These are phyloP conservation scores for Catotricha subobsoleta DNA, from an alignment of 2,888 invertebrate genomes.

Conservation along the genomic window DNA sequence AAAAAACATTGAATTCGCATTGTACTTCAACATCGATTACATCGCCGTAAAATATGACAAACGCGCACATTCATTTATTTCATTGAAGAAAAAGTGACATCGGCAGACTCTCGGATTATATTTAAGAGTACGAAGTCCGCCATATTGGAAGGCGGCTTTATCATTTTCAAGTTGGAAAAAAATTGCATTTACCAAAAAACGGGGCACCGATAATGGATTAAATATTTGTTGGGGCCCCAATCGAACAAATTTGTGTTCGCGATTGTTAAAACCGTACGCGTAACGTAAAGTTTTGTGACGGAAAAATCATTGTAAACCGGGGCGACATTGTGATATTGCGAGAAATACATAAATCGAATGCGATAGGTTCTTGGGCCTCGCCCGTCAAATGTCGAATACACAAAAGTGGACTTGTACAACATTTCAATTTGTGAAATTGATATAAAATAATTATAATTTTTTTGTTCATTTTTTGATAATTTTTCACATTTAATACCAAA, in stretches of 20 bases:
- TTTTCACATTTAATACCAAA: not conserved
- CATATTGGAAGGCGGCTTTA: conserved; percentile 6
- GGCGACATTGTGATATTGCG: too few relatives aligned
- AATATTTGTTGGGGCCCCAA: conserved; percentile 3
- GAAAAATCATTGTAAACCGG: too few relatives aligned
- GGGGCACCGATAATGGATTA: conserved; percentile 4
- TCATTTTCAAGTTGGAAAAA: conserved; percentile 4
- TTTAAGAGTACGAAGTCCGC: conserved; percentile 5
- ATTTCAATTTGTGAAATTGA: conserved; percentile 1
- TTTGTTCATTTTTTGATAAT: not conserved
- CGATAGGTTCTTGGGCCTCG: conserved; percentile 1
- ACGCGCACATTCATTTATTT: too few relatives aligned
- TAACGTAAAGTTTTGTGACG: too few relatives aligned
- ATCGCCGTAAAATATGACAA: too few relatives aligned
- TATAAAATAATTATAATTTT: conserved; percentile 1
- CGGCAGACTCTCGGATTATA: conserved; percentile 5
- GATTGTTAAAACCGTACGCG: not conserved
- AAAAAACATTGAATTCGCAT: too few relatives aligned
- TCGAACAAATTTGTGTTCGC: not conserved
- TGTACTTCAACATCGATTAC: too few relatives aligned
- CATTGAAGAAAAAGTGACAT: conserved; percentile 4
- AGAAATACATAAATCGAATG: not conserved
- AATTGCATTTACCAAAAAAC: conserved; percentile 2
- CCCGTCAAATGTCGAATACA: conserved; percentile 5
- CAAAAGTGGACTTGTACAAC: not conserved